phyloP scores from a whole-genome alignment of 2,888 invertebrate species.

The Leptinotarsa peninsularis region DNA sequence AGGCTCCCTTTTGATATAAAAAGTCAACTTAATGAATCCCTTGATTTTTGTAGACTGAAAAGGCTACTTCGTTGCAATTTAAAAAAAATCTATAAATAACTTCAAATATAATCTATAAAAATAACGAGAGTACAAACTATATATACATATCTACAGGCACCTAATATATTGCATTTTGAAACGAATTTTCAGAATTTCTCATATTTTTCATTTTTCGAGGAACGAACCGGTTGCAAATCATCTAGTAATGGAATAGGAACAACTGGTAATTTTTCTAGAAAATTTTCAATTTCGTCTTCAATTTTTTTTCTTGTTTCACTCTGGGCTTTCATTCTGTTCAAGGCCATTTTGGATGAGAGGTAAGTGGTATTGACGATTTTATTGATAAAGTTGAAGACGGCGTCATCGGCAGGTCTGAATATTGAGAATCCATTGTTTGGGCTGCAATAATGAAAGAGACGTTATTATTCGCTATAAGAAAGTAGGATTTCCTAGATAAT shows the following conservation, averaged over 20 bases:
- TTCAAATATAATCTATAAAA: conserved; percentile 2
- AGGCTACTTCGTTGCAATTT: no score
- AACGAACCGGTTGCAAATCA: conserved; percentile 23
- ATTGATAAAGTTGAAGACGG: conserved; percentile 51
- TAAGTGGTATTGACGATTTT: conserved; percentile 53
- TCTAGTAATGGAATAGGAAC: conserved; percentile 42
- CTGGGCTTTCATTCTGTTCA: conserved; percentile 48
- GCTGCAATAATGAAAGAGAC: conserved; percentile 33
- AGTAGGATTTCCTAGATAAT: background rate
- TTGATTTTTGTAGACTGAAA: no score
- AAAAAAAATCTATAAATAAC: background rate
- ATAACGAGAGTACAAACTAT: conserved; percentile 4
- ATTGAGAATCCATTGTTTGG: conserved; percentile 43
- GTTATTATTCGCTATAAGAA: background rate
- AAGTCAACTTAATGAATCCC: no score
- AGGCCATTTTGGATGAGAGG: conserved; percentile 48
- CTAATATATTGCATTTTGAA: background rate
- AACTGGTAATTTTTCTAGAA: conserved; percentile 45
- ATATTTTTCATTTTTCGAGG: conserved; percentile 7
- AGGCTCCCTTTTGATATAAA: no score
- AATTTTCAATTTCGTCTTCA: conserved; percentile 47
- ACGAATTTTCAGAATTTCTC: background rate
- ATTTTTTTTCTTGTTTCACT: conserved; percentile 48
- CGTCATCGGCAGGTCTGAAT: conserved; percentile 50
- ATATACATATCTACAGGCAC: background rate